Base-by-base conservation (phyloP, 1,140 invertebrate species). In the Propsilocerus akamusi region DNA sequence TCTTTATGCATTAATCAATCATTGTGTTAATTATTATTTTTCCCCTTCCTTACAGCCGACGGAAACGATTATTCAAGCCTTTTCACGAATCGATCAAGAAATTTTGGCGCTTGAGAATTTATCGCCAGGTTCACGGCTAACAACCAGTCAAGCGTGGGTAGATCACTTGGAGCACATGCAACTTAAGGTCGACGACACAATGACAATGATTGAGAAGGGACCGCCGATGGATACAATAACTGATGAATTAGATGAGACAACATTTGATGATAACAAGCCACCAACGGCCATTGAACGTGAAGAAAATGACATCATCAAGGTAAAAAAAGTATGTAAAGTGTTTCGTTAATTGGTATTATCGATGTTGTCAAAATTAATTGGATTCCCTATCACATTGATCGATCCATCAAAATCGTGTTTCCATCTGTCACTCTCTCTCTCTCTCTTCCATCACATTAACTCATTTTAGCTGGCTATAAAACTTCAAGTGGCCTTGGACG, bases 61-160 rank as follows among this genome's bases (percentile, higher is more conserved):
- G 17, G 34, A 50, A 46, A 50, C 49, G 14, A 32, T 50, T n/a
- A 22, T 41, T 28, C 22, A 50, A n/a, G 49, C 49, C 17, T 50
- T 25, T 20, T n/a, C 7, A 41, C 56, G 56, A 0, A 46, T 65
- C 8, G 63, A 65, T 41, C 58, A 62, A n/a, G 53, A 57, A 50
- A 64, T 65, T n/a, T 57, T 59, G 28, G 61, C 63, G 30, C 12
- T 64, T 46, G 63, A 65, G 28, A 53, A 51, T 26, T 56, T 49
- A 2, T 63, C 62, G 46, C 63, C 63, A 5, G 63, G 62, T 6
- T 63, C 63, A 11, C 49, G 62, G 2, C 51, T 65, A 57, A 58
- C 62, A 32, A 65, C 63, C 17, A 20, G 34, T 41, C 10, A 63
- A 37, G 62, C 63, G 12, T 65, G 63, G 63, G 55, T 65, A 8